Evolutionary conservation across 2,888 invertebrate species (phyloP).

Genomic region (Dolichomitus sp.): DNA sequence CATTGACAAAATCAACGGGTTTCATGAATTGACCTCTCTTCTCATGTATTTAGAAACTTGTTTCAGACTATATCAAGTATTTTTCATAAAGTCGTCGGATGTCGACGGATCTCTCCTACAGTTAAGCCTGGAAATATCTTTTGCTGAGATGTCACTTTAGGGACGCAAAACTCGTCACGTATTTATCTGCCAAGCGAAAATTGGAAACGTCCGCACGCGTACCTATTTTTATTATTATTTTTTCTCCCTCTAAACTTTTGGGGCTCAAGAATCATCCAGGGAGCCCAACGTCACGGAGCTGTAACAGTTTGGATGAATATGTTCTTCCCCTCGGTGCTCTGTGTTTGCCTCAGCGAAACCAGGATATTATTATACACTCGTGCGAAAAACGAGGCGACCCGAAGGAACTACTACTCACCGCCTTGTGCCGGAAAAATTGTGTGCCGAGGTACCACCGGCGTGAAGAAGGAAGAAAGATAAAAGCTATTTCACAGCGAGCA

Average conservation of each 20-base stretch:
- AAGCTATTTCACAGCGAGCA: neutral
- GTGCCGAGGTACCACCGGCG: neutral
- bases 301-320: slow-evolving; percentile 22
- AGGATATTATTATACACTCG: slow-evolving; percentile 16
- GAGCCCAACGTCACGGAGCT: neutral
- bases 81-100: too few relatives aligned
- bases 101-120: too few relatives aligned
- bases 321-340: neutral
- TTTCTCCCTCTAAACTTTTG: slow-evolving; percentile 1
- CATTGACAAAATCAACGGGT: too few relatives aligned
- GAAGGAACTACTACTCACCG: neutral
- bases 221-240: neutral
- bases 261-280: slow-evolving; percentile 2
- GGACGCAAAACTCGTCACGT: slow-evolving; percentile 31
- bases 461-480: neutral
- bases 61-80: too few relatives aligned
- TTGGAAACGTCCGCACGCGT: slow-evolving; percentile 35
- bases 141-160: neutral
- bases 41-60: too few relatives aligned
- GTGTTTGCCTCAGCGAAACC: neutral
- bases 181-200: slow-evolving; percentile 48
- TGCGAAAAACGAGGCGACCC: neutral
- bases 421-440: neutral
- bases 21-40: too few relatives aligned
- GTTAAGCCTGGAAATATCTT: neutral